Evolutionary conservation across 37 sponge, comb jelly and placozoan species (phyloP).

Genomic region (Cladorhizidae sp.): DNA sequence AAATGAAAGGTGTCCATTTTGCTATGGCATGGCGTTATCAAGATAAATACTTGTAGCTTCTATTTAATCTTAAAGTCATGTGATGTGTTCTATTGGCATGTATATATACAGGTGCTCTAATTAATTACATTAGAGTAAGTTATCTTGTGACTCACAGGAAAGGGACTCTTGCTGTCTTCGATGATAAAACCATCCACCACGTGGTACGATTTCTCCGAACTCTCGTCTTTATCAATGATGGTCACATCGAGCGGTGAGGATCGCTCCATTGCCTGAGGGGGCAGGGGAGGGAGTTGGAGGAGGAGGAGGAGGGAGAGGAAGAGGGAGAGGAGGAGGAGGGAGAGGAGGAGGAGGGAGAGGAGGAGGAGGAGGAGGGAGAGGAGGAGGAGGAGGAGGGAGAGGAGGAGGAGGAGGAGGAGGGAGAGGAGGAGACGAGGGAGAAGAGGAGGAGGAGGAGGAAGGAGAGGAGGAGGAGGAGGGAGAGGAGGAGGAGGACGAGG

Average conservation of each 20-base stretch:
- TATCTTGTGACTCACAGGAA: constrained; percentile 32
- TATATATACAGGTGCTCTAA: too few relatives aligned
- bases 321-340: constrained; percentile 15
- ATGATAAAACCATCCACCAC: constrained; percentile 73
- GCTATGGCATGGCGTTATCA: too few relatives aligned
- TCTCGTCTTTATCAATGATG: constrained; percentile 71
- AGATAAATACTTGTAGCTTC: too few relatives aligned
- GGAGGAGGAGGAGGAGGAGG: background rate
- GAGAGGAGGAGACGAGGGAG: background rate
- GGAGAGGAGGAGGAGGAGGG: too few relatives aligned
- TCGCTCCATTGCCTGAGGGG: constrained; percentile 3
- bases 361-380: too few relatives aligned
- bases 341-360: too few relatives aligned
- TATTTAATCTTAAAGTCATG: too few relatives aligned
- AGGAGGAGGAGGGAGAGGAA: constrained; percentile 1
- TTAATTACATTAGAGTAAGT: background rate
- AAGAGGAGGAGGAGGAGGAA: background rate
- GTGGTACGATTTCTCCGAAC: constrained; percentile 40
- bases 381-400: constrained; percentile 3
- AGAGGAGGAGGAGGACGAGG: background rate
- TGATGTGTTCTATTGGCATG: too few relatives aligned
- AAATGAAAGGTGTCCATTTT: constrained; percentile 69
- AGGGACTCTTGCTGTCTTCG: constrained; percentile 68
- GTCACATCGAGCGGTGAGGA: constrained; percentile 25
- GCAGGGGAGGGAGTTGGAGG: background rate